Conservation (phyloP, 2,888 invertebrate species). For the Apodemia zela region DNA sequence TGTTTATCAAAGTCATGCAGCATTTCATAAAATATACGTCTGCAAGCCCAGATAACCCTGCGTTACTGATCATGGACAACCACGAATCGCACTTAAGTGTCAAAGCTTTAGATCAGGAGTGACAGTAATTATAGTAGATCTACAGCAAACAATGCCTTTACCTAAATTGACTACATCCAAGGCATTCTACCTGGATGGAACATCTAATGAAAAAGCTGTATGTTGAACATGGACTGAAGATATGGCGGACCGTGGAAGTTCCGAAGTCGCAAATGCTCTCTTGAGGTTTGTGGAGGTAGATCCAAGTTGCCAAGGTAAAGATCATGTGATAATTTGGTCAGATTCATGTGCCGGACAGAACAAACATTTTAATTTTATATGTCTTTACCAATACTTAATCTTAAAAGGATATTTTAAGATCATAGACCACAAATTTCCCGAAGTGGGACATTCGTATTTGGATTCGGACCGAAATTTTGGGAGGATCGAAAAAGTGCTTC, state of each 20-base stretch:
- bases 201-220: slow-evolving; percentile 13
- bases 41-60: slow-evolving; percentile 37
- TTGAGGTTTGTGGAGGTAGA: slow-evolving; percentile 29
- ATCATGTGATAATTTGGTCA: slow-evolving; percentile 30
- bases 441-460: slow-evolving; percentile 42
- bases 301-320: slow-evolving; percentile 26
- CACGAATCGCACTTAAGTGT: slow-evolving; percentile 39
- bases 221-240: slow-evolving; percentile 29
- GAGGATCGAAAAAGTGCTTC: slow-evolving; percentile 39
- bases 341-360: slow-evolving; percentile 32
- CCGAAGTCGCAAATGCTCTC: slow-evolving; percentile 24
- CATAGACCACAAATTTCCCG: slow-evolving; percentile 44
- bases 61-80: slow-evolving; percentile 44
- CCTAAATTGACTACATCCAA: slow-evolving; percentile 21
- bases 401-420: slow-evolving; percentile 37
- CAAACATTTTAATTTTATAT: slow-evolving; percentile 32
- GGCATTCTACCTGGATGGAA: slow-evolving; percentile 25
- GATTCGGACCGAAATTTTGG: slow-evolving; percentile 45
- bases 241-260: slow-evolving; percentile 25
- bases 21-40: slow-evolving; percentile 44
- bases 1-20: slow-evolving; percentile 45
- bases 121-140: slow-evolving; percentile 26
- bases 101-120: slow-evolving; percentile 32
- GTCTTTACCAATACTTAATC: slow-evolving; percentile 23
- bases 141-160: slow-evolving; percentile 22